Evolutionary conservation across 92 coral and sea anemone species (phyloP), one percentile per base, ranked within the genome.

Genomic region (Siderastrea siderea): DNA sequence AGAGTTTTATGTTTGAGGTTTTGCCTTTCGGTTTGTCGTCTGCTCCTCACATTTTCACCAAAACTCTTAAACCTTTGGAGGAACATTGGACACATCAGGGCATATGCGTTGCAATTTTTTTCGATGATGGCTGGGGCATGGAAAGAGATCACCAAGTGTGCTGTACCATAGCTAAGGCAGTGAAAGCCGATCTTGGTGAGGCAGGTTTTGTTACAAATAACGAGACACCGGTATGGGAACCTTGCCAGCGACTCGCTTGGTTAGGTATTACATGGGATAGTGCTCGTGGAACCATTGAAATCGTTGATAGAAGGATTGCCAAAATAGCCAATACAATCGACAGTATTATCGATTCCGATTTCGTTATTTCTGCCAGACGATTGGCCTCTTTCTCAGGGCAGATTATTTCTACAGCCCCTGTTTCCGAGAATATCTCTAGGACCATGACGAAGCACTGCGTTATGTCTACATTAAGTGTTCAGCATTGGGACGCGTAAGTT

Each of bases 391-490:
- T 91, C 57, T 71, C 82, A 11, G 88, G 92, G 17, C 91, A 87
- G 66, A 91, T 91, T 26, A 81, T 87, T 14, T 91, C 91, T 46
- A 91, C 85, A 46, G 80, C 88, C 17, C 59, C 91, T 3, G 91
- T 82, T 52, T 58, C 83, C 11, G 86, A 88, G 54, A 86, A 86
- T 73, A 79, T 90, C 19, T 47, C 76, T 13, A 71, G 87, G 53
- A 79, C 79, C 16, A 93, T 90, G 96, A 93, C 94, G 11, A 89
- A 91, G 72, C 68, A 86, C 74, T 90, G 93, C 57, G 38, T 66
- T 5, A 84, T 92, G 38, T 89, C 95, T 3, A 79, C 85, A 7
- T 87, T 75, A 14, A 83, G 85, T 14, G 89, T 87, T 4, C 81
- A 71, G 64, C 74, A 80, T 71, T 88, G 96, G 94, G 91, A 93